A percentile compares a stretch with the other conserved stretches of the same genome.
Conservation (phyloP, 2,113 vertebrate species). For the Panthera leo region DNA sequence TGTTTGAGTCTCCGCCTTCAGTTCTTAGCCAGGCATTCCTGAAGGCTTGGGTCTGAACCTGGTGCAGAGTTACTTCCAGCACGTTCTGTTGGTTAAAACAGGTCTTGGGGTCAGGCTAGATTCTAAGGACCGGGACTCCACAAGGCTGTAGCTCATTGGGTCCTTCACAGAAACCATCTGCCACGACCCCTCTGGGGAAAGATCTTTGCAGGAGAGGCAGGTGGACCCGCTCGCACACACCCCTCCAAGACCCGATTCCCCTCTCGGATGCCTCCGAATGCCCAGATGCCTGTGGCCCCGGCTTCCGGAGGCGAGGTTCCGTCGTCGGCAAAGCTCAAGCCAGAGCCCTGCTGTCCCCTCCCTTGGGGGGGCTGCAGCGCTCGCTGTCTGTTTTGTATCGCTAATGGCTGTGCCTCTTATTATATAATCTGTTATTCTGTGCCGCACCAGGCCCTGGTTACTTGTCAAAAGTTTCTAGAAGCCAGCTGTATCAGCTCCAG, state of each 20-base stretch:
- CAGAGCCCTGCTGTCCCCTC: background rate
- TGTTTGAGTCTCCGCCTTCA: background rate
- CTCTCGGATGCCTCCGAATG: rapidly evolving
- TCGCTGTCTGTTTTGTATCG: background rate
- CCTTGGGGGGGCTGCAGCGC: background rate
- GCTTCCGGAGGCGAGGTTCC: background rate
- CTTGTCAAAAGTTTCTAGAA: constrained; percentile 78
- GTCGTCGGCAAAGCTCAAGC: rapidly evolving
- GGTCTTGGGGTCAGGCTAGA: background rate
- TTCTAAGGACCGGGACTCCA: background rate
- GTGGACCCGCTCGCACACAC: background rate
- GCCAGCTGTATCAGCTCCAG: constrained; percentile 79
- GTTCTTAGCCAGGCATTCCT: background rate
- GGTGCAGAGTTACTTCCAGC: background rate
- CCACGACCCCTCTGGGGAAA: background rate
- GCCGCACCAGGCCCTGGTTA: constrained; percentile 53
- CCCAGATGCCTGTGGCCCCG: background rate
- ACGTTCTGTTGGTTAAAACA: background rate
- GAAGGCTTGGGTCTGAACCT: too few relatives aligned
- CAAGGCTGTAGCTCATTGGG: background rate
- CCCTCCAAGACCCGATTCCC: rapidly evolving
- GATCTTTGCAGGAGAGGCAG: background rate
- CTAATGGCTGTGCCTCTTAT: constrained; percentile 42
- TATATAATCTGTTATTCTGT: constrained; percentile 77
- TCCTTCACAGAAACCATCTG: background rate